phyloP scores from a whole-genome alignment of 2,888 invertebrate genomes.

The Seira sanloemensis region DNA sequence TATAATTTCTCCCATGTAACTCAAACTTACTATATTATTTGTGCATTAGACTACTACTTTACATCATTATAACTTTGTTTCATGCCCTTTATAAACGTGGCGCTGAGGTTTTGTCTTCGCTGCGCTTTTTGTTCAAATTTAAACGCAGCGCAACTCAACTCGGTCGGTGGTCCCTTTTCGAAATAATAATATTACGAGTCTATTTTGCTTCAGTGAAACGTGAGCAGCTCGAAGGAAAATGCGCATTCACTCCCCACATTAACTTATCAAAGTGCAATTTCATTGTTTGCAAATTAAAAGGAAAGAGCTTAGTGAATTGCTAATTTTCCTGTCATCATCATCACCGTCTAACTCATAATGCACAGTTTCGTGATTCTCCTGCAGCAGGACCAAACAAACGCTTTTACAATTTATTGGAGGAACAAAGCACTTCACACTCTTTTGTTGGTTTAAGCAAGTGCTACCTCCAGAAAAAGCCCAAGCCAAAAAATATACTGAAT shows the following conservation, averaged over 20 bases:
- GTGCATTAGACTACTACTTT: neutral
- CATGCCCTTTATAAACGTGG: neutral
- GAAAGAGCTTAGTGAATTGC: too few relatives aligned
- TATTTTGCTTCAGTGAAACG: constrained; percentile 20
- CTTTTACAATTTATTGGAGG: too few relatives aligned
- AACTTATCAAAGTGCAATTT: too few relatives aligned
- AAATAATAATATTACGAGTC: constrained; percentile 17
- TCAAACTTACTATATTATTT: neutral
- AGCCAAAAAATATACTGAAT: too few relatives aligned
- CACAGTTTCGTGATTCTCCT: too few relatives aligned
- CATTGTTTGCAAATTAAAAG: neutral
- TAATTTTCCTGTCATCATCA: too few relatives aligned
- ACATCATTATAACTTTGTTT: constrained; percentile 28
- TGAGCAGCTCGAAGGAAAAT: constrained; percentile 21
- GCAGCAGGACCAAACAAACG: too few relatives aligned
- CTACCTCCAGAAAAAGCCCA: constrained; percentile 8
- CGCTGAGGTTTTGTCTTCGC: neutral
- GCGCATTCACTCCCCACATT: too few relatives aligned
- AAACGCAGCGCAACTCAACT: constrained; percentile 22
- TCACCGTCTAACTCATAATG: too few relatives aligned
- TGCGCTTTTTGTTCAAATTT: constrained; percentile 17
- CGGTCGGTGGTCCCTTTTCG: constrained; percentile 46
- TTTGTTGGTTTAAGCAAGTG: too few relatives aligned
- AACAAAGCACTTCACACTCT: too few relatives aligned
- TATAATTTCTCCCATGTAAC: too few relatives aligned